These are phyloP conservation scores for Mythimna impura DNA, from an alignment of 2,888 invertebrate species.

Conservation along the genomic window DNA sequence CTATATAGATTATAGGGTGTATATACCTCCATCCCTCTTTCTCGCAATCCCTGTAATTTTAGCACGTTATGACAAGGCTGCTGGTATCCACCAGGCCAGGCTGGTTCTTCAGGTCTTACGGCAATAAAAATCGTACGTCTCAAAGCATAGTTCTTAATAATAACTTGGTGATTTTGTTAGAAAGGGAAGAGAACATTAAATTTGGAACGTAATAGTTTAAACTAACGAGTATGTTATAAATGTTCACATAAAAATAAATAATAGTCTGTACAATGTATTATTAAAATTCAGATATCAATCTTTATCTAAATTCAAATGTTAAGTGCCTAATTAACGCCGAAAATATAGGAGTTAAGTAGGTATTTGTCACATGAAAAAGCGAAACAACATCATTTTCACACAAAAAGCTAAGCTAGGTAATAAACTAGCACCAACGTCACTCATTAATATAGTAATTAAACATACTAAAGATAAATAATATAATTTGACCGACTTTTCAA, in stretches of 20 bases:
- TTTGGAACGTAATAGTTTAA: slow-evolving; percentile 13
- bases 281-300: slow-evolving; percentile 41
- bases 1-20: no score
- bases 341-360: slow-evolving; percentile 3
- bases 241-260: slow-evolving; percentile 29
- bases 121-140: neutral
- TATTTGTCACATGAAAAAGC: slow-evolving; percentile 13
- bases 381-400: slow-evolving; percentile 12
- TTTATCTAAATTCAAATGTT: slow-evolving; percentile 29
- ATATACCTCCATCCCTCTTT: no score
- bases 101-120: neutral
- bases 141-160: neutral
- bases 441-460: slow-evolving; percentile 27
- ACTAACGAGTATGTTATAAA: slow-evolving; percentile 18
- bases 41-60: no score
- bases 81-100: neutral
- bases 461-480: slow-evolving; percentile 23
- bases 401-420: neutral
- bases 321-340: slow-evolving; percentile 31
- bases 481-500: slow-evolving; percentile 52
- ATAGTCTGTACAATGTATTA: slow-evolving; percentile 17
- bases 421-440: neutral
- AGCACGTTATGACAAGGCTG: no score
- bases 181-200: slow-evolving; percentile 10
- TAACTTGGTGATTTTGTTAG: neutral